Evolutionary conservation across 1,140 invertebrate genomes (phyloP), one percentile per base, ranked within the genome.

Genomic region (Schmidtea mediterranea): DNA sequence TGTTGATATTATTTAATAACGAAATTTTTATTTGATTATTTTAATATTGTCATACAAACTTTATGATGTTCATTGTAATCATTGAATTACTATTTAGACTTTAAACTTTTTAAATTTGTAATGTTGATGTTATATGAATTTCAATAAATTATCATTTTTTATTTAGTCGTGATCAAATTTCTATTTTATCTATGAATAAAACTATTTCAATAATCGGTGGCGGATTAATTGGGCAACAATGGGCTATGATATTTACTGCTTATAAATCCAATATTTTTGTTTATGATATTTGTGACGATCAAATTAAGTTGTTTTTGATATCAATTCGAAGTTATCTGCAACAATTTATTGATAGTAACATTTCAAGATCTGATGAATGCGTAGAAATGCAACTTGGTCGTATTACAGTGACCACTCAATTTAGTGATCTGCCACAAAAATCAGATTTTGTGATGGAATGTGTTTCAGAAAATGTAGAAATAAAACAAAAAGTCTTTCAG

Each of bases 231-330:
- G 86, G 84, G 8, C 73, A 77, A 47, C 87, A 81, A 56, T 94
- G 82, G 81, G 76, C 83, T 0, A 89, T 92, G 82, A 65, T 92
- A 2, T 94, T 87, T 66, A 82, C 82, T 0, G 75, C 78, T n/a
- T 80, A 76, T 22, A 82, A 82, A 6, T 89, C 86, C 60, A 66
- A 78, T 59, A 82, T 90, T 10, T 66, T 66, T 2, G 67, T 94
- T 23, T 90, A 76, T 60, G 84, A 94, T 59, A 74, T 82, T 32
- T 66, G 77, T 21, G 68, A 73, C 10, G 68, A 76, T 46, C 79
- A 80, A 62, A 73, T 87, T 19, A 60, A 49, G 0, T 32, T 48
- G 18, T 81, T 82, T 0, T 59, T 84, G 0, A 67, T 67, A 18
- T 74, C 80, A 55, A 79, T 89, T 38, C 62, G 74, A 53, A 59